Evolutionary conservation across 2,797 vertebrate species (phyloP).

Genomic region (Gymnoscopelus microlampas): DNA sequence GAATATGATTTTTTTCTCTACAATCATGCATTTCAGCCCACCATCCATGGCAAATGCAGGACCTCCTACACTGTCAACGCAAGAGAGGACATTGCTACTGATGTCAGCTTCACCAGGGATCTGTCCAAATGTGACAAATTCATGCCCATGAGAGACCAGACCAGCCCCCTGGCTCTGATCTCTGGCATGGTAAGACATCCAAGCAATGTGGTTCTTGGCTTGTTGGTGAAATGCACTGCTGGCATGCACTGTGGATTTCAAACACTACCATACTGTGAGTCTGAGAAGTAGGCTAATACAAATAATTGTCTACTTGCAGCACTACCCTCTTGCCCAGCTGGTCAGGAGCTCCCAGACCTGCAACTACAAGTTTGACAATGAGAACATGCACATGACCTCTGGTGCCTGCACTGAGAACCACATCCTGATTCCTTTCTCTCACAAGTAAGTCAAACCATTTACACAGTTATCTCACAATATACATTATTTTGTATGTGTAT

Average conservation of each 20-base stretch:
- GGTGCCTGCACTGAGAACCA: slow-evolving; percentile 91
- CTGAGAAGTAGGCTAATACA: background rate
- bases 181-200: slow-evolving; percentile 85
- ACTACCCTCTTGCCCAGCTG: slow-evolving; percentile 83
- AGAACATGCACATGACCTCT: slow-evolving; percentile 87
- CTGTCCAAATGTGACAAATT: slow-evolving; percentile 89
- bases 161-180: slow-evolving; percentile 91
- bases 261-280: background rate
- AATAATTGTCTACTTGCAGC: slow-evolving; percentile 68
- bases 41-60: slow-evolving; percentile 90
- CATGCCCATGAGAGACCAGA: slow-evolving; percentile 82
- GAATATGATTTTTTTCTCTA: background rate
- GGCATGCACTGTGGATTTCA: background rate
- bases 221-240: too few relatives aligned
- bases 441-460: slow-evolving; percentile 81
- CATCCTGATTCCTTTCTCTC: slow-evolving; percentile 88
- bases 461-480: background rate
- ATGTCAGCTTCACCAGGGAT: slow-evolving; percentile 86
- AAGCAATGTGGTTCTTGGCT: background rate
- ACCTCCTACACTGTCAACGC: slow-evolving; percentile 81
- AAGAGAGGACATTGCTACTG: slow-evolving; percentile 83
- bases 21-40: slow-evolving; percentile 80
- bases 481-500: background rate
- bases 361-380: slow-evolving; percentile 89
- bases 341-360: slow-evolving; percentile 91